Evolutionary conservation across 1,140 invertebrate genomes (phyloP), one percentile per base, ranked within the genome.

Genomic region (Drosophila kohkoa): DNA sequence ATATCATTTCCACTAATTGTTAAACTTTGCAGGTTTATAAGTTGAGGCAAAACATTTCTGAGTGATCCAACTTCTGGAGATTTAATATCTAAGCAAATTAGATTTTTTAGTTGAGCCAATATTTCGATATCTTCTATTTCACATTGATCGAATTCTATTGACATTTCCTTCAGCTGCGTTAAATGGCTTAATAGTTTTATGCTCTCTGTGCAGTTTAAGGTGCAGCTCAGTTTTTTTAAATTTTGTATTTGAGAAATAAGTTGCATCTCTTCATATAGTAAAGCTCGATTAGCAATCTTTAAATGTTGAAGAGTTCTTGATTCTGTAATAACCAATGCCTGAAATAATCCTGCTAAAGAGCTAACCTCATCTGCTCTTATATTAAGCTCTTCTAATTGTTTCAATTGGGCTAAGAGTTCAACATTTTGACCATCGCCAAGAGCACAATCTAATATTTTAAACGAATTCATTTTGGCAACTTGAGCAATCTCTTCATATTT

Each of bases 311-410:
- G 52, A 35, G 1, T 13, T 13, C 8, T 51, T 28, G 65, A 45
- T 20, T 15, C 13, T 20, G 1, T 5, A 10, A 45, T 1, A 49
- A 30, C 16, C 30, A 67, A 58, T 15, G 4, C 7, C 5, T 13
- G 1, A 16, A 58, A 13, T 8, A 66, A 5, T 35, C 6, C 15
- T 2, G 7, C 11, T 15, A 67, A 5, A 10, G 30, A 7, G 15
- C 13, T 16, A 2, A 11, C 6, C 6, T 67, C 20, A 38, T 49
- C n/a, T 1, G 16, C 5, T 25, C 0, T 28, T n/a, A 58, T 41
- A 30, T 7, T 41, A 10, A 67, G 54, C 11, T 67, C 54, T 58
- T 49, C 45, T 0, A 67, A 16, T 48, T 66, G 5, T 10, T 15
- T 28, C 6, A 58, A 38, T 10, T 49, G 28, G 6, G 8, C 8